Percentiles rank a stretch among this genome's conserved stretches.
Conservation (phyloP, 2,888 invertebrate species). For the Notodromas monacha region DNA sequence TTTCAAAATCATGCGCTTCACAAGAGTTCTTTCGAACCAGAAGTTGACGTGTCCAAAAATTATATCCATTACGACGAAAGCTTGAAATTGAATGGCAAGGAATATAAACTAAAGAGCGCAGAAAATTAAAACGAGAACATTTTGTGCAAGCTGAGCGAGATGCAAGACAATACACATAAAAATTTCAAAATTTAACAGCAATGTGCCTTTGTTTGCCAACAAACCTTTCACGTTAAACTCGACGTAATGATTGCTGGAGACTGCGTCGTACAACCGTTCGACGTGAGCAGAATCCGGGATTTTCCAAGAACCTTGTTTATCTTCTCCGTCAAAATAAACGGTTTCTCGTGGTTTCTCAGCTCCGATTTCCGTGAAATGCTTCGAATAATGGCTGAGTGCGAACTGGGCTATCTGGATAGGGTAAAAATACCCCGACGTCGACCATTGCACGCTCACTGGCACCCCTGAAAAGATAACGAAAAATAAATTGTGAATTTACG, state of each 20-base stretch:
- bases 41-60: no score
- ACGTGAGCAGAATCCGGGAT: conserved; percentile 33
- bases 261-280: conserved; percentile 21
- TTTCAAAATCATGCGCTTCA: no score
- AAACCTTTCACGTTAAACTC: not conserved
- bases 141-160: no score
- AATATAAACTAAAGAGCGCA: no score
- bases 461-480: conserved; percentile 27
- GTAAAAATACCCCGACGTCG: conserved; percentile 73
- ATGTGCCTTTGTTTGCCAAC: no score
- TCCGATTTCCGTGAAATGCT: conserved; percentile 53
- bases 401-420: conserved; percentile 97
- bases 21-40: no score
- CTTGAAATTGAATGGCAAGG: no score
- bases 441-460: conserved; percentile 89
- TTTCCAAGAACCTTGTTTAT: conserved; percentile 24
- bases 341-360: conserved; percentile 37
- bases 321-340: conserved; percentile 39
- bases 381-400: conserved; percentile 83
- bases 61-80: no score
- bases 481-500: no score
- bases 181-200: no score
- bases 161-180: no score
- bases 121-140: no score
- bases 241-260: not conserved